Base-by-base conservation (phyloP, 2,888 invertebrate genomes). In the Drosophila melanosoma region DNA sequence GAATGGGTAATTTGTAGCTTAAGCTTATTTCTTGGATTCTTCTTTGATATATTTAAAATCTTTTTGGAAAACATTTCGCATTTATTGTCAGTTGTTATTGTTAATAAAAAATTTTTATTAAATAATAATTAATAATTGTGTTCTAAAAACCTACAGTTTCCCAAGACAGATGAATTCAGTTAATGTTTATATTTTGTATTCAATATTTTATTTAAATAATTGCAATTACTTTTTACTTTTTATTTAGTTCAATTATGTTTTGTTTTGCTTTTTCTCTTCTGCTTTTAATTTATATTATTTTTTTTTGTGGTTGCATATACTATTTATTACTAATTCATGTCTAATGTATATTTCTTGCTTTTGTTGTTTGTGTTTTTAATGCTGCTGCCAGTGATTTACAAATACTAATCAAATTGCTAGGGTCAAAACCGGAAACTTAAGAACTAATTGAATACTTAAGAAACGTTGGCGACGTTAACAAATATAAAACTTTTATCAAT, bases 141-240 rank as follows among this genome's bases (percentile, higher is more conserved):
- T 15, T 15, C 20, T 7, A 45, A 45, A 15, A 45, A 23, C 15
- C 35, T 1, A 26, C 51, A 64, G 33, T 33, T 69, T 40, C 65
- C 38, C 38, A 29, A 33, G 23, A 12, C n/a, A 26, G 42, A 65
- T 20, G 7, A 38, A 26, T 45, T 53, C 32, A 48, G 48, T 35
- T 15, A 2, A 15, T 17, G 35, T 26, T 54, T 35, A 15, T 67
- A 63, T 81, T 78, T 89, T 82, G 66, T 89, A 85, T 82, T 89
- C 87, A 85, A 85, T 89, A 76, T 84, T 89, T 89, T 89, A 89
- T 87, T 85, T 79, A 84, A 85, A 84, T 89, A 84, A 87, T 87
- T 89, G 87, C 85, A 76, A 74, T 89, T 76, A 75, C 63, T 74
- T 74, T 82, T 79, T 76, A 72, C 68, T 20, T 64, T 69, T 68